Conservation (phyloP, 2,113 vertebrate genomes). For the Leucopternis melanops region DNA sequence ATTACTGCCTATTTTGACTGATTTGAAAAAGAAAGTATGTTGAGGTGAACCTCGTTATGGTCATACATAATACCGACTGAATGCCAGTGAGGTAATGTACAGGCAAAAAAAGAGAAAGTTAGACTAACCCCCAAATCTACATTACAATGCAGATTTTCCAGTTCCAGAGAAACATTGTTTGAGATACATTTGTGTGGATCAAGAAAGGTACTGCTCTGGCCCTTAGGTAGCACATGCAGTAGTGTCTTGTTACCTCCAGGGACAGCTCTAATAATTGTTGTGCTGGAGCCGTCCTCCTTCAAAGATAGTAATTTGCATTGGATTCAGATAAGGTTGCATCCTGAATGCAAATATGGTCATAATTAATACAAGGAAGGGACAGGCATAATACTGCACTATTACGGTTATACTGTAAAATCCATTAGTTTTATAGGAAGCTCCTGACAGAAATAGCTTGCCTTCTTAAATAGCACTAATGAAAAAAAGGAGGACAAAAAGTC, state of each 20-base stretch:
- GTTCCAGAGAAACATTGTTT: background rate
- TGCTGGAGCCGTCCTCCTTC: slow-evolving; percentile 38
- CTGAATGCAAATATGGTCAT: slow-evolving; percentile 67
- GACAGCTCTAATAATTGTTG: slow-evolving; percentile 44
- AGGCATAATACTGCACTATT: slow-evolving; percentile 28
- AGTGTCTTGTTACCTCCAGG: slow-evolving; percentile 14
- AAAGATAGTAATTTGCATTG: slow-evolving; percentile 55
- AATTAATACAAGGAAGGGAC: slow-evolving; percentile 56
- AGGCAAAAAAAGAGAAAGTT: background rate
- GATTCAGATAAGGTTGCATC: slow-evolving; percentile 58
- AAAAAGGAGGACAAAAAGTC: slow-evolving; percentile 39
- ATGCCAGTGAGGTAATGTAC: background rate
- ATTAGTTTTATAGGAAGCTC: slow-evolving; percentile 38
- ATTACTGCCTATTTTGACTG: background rate
- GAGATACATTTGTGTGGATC: slow-evolving; percentile 1
- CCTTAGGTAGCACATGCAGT: background rate
- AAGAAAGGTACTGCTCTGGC: background rate
- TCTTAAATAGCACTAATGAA: slow-evolving; percentile 47
- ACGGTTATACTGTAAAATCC: slow-evolving; percentile 37
- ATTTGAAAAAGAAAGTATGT: background rate
- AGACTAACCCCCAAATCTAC: slow-evolving; percentile 2
- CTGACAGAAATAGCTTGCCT: slow-evolving; percentile 24
- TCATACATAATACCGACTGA: background rate
- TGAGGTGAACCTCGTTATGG: background rate
- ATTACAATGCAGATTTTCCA: slow-evolving; percentile 11